These are phyloP conservation scores for Hydrotaea cyrtoneurina DNA, from an alignment of 2,888 invertebrate species.

Conservation along the genomic window DNA sequence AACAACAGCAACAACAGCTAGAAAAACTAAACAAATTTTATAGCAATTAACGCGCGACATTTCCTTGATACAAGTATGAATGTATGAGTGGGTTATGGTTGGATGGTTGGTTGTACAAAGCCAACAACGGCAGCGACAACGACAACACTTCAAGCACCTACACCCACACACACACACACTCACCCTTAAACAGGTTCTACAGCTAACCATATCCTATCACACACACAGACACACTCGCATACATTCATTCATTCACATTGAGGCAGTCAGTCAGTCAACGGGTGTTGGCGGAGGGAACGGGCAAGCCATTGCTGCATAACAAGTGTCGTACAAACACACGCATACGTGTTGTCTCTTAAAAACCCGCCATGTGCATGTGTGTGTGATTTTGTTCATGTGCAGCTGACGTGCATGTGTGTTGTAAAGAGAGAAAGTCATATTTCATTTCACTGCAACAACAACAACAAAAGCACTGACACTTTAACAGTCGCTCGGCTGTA, in stretches of 20 bases:
- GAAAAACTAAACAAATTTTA: slow-evolving; percentile 50
- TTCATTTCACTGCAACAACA: slow-evolving; percentile 30
- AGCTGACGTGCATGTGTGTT: background rate
- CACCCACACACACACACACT: background rate
- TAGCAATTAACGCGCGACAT: slow-evolving; percentile 59
- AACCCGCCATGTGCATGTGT: background rate
- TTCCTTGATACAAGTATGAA: slow-evolving; percentile 39
- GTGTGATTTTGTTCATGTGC: slow-evolving; percentile 5
- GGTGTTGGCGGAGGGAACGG: slow-evolving; percentile 42
- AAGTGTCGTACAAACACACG: slow-evolving; percentile 36
- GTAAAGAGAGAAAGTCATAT: slow-evolving; percentile 39
- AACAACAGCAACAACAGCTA: background rate
- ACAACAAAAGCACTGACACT: slow-evolving; percentile 34
- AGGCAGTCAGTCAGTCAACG: background rate
- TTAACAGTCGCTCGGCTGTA: slow-evolving; percentile 26
- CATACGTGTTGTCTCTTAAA: slow-evolving; percentile 1
- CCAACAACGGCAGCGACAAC: background rate
- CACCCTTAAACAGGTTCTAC: background rate
- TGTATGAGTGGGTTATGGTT: background rate
- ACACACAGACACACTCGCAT: background rate
- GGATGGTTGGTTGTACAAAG: slow-evolving; percentile 33
- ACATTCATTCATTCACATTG: background rate
- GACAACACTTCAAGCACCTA: slow-evolving; percentile 21
- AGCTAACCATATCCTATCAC: background rate
- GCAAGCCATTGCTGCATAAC: slow-evolving; percentile 41